phyloP scores from a whole-genome alignment of 2,888 invertebrate species.

The Torymus aiolomorphi region DNA sequence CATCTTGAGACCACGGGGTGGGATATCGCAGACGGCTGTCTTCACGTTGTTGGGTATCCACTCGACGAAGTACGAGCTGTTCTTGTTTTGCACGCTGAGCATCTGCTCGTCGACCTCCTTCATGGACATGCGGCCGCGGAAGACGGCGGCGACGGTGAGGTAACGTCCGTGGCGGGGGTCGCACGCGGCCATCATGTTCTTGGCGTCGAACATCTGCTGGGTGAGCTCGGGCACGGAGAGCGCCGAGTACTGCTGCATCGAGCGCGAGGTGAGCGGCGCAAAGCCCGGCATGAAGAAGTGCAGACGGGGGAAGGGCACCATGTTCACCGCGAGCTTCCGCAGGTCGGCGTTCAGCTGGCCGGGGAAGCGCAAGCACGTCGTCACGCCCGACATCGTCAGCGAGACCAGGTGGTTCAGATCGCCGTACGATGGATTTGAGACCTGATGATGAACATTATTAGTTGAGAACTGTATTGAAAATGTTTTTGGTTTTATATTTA shows the following conservation, averaged over 20 bases:
- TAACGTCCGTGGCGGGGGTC: constrained; percentile 86
- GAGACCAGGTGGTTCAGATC: constrained; percentile 95
- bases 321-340: constrained; percentile 94
- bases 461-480: neutral
- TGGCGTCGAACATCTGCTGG: constrained; percentile 88
- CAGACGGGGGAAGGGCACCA: constrained; percentile 95
- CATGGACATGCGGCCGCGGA: constrained; percentile 85
- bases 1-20: constrained; percentile 88
- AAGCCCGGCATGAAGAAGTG: constrained; percentile 95
- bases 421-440: constrained; percentile 93
- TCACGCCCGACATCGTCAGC: constrained; percentile 91
- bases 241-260: constrained; percentile 84
- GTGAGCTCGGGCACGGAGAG: constrained; percentile 87
- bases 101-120: constrained; percentile 87
- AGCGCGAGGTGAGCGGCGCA: constrained; percentile 86
- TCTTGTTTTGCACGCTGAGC: constrained; percentile 83
- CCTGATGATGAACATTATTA: constrained; percentile 17
- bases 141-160: constrained; percentile 85
- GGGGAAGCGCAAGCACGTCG: constrained; percentile 93
- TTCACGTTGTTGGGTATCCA: constrained; percentile 91
- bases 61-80: constrained; percentile 82
- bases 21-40: constrained; percentile 89
- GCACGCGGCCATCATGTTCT: constrained; percentile 89
- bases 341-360: constrained; percentile 96
- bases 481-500: too few species aligned